These are phyloP conservation scores for Watsonalla binaria DNA, from an alignment of 2,888 invertebrate genomes.

Conservation along the genomic window DNA sequence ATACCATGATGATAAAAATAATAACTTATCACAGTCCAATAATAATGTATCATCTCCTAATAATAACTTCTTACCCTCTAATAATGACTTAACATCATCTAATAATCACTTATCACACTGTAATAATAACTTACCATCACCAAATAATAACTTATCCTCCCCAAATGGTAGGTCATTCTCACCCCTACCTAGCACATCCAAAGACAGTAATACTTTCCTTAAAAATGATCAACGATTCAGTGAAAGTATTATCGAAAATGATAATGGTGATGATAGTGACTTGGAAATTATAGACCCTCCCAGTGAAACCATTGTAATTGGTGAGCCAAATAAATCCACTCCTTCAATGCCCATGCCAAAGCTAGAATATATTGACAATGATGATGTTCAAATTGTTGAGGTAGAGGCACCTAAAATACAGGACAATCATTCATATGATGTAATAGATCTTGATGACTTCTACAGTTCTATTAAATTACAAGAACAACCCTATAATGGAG, in stretches of 20 bases:
- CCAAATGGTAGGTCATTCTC: slow-evolving; percentile 25
- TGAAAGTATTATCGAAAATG: slow-evolving; percentile 26
- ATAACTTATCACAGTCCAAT: slow-evolving; percentile 15
- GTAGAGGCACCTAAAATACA: not conserved
- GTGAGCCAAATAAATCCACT: slow-evolving; percentile 10
- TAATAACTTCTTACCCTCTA: slow-evolving; percentile 15
- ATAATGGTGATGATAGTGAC: slow-evolving; percentile 12
- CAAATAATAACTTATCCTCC: slow-evolving; percentile 9
- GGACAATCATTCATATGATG: slow-evolving; percentile 3
- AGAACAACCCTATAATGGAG: slow-evolving; percentile 12
- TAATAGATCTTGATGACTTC: slow-evolving; percentile 16
- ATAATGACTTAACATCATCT: not conserved
- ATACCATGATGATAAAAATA: slow-evolving; percentile 17
- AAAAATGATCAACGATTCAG: slow-evolving; percentile 42
- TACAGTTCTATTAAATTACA: slow-evolving; percentile 11
- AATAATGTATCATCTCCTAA: slow-evolving; percentile 3
- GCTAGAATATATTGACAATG: slow-evolving; percentile 4
- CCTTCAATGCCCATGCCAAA: no score
- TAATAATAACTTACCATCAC: slow-evolving; percentile 15
- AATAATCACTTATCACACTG: slow-evolving; percentile 17
- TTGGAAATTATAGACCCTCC: slow-evolving; percentile 24
- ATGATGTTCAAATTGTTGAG: slow-evolving; percentile 3
- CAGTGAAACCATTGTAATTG: slow-evolving; percentile 24
- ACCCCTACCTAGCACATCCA: slow-evolving; percentile 50
- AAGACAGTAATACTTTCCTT: slow-evolving; percentile 30